Evolutionary conservation across 2,113 vertebrate species (phyloP), one percentile per base, ranked within the genome.

Genomic region (Muntiacus reevesi): DNA sequence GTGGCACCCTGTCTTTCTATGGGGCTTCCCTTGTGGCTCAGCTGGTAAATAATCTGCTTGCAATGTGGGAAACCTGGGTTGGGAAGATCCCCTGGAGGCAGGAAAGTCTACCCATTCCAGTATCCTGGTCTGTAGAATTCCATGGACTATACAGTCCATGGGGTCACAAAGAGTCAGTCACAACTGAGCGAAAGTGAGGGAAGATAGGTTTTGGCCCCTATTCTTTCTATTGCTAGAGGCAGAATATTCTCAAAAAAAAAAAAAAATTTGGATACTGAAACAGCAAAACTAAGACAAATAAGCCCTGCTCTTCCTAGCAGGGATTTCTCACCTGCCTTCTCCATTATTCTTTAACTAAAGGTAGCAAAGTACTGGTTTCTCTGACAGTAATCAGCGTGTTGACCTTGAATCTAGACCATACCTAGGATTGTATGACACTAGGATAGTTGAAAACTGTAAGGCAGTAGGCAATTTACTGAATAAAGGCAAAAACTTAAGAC

Each of bases 401-500:
- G 78, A 55, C 57, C 59, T n/a, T 82, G 36, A 62, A 52, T 84
- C 25, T 52, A 74, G 82, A 30, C 86, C 11, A 57, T 2, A 15
- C 11, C 7, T 28, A 14, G n/a, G 25, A 47, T 50, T 47, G 27
- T 64, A 19, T 27, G 8, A 2, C 25, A 33, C 9, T 27, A 79
- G 16, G 5, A 15, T 64, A 33, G 3, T 76, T 90, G n/a, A 54
- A 81, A 90, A 87, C 23, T 59, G 19, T 25, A 81, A 10, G 43
- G 4, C 25, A 76, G 5, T 43, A 84, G 23, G 25, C 36, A 90
- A 11, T 93, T 93, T 50, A 52, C 3, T 78, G 47, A 92, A 81
- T 40, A 81, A 90, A 96, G 33, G 79, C 28, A 91, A 62, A 97
- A 78, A 50, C 7, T 81, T 94, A 87, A 90, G 17, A 78, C 85